Evolutionary conservation across 2,113 vertebrate species (phyloP).

Genomic region (Boulengerochromis microlepis): DNA sequence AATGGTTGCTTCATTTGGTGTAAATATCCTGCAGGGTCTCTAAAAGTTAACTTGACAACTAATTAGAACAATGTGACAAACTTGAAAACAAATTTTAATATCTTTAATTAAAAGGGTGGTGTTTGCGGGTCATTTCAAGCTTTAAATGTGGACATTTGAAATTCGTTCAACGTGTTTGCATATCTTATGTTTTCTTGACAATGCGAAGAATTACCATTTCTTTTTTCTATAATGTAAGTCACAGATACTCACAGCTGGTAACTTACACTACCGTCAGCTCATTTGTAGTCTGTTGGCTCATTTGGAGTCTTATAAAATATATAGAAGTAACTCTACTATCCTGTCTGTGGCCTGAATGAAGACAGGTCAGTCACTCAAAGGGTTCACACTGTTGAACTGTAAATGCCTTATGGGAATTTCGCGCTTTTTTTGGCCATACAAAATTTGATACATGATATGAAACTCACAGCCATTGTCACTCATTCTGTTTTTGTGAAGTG

Average conservation of each 20-base stretch:
- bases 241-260: neutral
- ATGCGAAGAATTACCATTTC: neutral
- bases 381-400: neutral
- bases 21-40: neutral
- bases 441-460: neutral
- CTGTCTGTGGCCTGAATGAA: neutral
- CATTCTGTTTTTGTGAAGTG: neutral
- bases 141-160: neutral
- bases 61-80: neutral
- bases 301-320: neutral
- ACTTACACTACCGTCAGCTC: neutral
- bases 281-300: neutral
- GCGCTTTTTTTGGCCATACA: neutral
- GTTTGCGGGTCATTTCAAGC: neutral
- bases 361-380: neutral
- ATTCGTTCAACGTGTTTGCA: neutral
- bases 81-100: neutral
- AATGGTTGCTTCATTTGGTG: neutral
- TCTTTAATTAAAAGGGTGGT: neutral
- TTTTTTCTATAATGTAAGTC: neutral
- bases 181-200: neutral
- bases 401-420: neutral
- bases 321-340: neutral
- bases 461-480: neutral
- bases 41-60: neutral